A percentile compares a stretch with the other conserved stretches of the same genome.
Conservation (phyloP, 92 coral and sea anemone species). For the Porites evermanni region DNA sequence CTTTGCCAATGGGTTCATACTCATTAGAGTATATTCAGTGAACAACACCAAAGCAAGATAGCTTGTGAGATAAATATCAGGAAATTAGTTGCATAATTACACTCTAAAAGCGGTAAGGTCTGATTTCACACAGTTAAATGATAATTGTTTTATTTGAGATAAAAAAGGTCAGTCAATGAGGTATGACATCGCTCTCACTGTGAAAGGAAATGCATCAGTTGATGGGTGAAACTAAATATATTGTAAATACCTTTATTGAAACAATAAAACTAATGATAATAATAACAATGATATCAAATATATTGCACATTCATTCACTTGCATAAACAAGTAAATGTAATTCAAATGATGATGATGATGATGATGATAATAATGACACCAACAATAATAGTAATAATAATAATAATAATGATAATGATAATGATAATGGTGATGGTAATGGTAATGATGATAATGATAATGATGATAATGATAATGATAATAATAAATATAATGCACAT, state of each 20-base stretch:
- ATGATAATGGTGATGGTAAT: too few species aligned
- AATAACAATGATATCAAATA: conserved; percentile 6
- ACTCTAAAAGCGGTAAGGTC: conserved; percentile 25
- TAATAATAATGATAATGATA: too few species aligned
- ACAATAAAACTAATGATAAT: not conserved
- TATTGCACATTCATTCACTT: conserved; percentile 15
- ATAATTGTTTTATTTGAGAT: conserved; percentile 16
- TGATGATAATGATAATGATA: too few species aligned
- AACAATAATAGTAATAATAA: too few species aligned
- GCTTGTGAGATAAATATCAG: conserved; percentile 25
- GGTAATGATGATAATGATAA: too few species aligned
- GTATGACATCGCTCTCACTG: conserved; percentile 25
- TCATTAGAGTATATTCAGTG: conserved; percentile 33
- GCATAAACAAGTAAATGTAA: too few species aligned
- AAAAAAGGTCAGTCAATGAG: conserved; percentile 30
- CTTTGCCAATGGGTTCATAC: conserved; percentile 35
- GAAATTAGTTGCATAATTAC: conserved; percentile 27
- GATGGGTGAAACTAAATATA: conserved; percentile 29
- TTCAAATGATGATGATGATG: too few species aligned
- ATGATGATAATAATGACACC: too few species aligned
- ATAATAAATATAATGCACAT: too few species aligned
- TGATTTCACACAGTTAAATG: conserved; percentile 47
- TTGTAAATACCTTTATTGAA: conserved; percentile 23
- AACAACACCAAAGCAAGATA: conserved; percentile 24
- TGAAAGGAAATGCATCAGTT: conserved; percentile 36